Percentiles rank a stretch among this genome's conserved stretches.
These are phyloP conservation scores for Pterocles orientalis DNA, from an alignment of 2,113 vertebrate species.

Conservation along the genomic window DNA sequence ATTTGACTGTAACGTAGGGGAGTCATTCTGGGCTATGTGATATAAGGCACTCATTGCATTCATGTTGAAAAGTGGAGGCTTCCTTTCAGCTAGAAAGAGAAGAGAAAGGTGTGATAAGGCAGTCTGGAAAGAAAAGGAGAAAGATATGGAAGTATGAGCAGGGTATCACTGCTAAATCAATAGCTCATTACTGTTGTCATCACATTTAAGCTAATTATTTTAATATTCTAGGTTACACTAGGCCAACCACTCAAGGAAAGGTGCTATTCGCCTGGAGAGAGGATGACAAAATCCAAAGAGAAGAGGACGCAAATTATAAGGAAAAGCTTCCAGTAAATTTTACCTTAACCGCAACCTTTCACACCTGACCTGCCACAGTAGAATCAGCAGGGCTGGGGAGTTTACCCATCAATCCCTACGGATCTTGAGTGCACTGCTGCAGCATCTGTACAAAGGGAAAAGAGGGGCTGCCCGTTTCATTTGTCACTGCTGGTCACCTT, in stretches of 20 bases:
- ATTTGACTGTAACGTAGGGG: conserved; percentile 92
- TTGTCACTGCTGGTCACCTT: background rate
- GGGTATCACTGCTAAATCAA: conserved; percentile 9
- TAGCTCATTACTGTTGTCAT: conserved; percentile 16
- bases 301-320: background rate
- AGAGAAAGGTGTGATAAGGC: conserved; percentile 33
- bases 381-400: background rate
- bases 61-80: conserved; percentile 99
- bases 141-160: background rate
- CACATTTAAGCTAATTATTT: conserved; percentile 50
- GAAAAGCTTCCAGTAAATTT: background rate
- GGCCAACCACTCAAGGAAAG: conserved; percentile 27
- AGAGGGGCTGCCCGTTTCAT: background rate
- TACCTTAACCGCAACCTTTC: background rate
- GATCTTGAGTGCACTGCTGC: background rate
- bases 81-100: conserved; percentile 89
- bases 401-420: background rate
- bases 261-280: background rate
- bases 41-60: conserved; percentile 99
- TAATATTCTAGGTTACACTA: conserved; percentile 31
- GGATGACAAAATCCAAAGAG: background rate
- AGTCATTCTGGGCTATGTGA: conserved; percentile 99
- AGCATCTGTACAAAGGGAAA: background rate
- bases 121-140: conserved; percentile 38
- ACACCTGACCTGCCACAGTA: background rate